Base-by-base conservation (phyloP, 2,797 vertebrate genomes). In the Catamblyrhynchus diadema region DNA sequence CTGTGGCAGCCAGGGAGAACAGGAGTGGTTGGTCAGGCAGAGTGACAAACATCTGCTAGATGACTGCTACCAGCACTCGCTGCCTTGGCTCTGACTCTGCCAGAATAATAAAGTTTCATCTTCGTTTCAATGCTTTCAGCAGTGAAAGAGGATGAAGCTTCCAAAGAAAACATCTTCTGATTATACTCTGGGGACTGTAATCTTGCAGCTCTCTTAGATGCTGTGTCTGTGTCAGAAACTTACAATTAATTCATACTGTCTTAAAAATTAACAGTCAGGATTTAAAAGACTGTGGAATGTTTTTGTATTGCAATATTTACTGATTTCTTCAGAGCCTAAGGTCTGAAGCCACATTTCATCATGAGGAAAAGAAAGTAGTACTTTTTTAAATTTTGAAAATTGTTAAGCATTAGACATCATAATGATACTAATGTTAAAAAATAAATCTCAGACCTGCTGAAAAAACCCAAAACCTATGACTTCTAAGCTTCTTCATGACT, bases 351-450 rank as follows among this genome's bases (percentile, higher is more conserved):
- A 14, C 10, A 37, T 66, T 75, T 91, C 45, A 50, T 42, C 14
- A 6, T 9, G 8, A 15, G 8, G 0, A 1, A 35, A 57, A 57
- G 25, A 20, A 33, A 14, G 0, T 3, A 54, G 14, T 33, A 32
- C 19, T 66, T 82, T n/a, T 30, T 41, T 7, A 41, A 65, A 82
- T 77, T 21, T 56, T 78, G 62, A 62, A 61, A 77, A 45, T 47
- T 6, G 3, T 66, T 42, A 56, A n/a, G 10, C 77, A 73, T 39
- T 62, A 64, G 28, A 28, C 23, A 65, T 67, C 6, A 48, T 47
- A 10, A 32, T 60, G 35, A 39, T 47, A 2, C 9, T 12, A 4
- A 20, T 24, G 6, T 35, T 78, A 74, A 70, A 45, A 75, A 70
- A 27, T 33, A 37, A 57, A 14, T 9, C 57, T 51, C 33, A 39